A percentile compares a stretch with the other conserved stretches of the same genome.
These are phyloP conservation scores for Drosophila macrospina DNA, from an alignment of 2,888 invertebrate genomes.

Conservation along the genomic window DNA sequence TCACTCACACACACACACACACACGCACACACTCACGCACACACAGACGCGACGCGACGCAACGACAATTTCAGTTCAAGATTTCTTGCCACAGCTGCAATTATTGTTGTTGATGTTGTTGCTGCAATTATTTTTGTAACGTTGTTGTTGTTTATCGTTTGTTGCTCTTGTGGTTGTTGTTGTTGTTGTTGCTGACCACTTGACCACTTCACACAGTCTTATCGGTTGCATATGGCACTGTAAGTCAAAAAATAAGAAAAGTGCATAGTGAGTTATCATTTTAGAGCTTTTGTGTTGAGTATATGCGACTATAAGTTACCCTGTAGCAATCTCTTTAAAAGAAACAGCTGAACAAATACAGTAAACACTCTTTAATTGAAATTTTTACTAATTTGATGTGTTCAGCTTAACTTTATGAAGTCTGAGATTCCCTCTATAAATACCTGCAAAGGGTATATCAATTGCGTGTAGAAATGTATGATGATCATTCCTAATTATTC, in stretches of 20 bases:
- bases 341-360: too few relatives aligned
- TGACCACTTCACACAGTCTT: conserved; percentile 72
- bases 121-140: conserved; percentile 31
- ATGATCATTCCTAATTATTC: too few relatives aligned
- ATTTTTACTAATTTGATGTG: too few relatives aligned
- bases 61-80: conserved; percentile 11
- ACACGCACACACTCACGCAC: conserved; percentile 5
- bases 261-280: not conserved
- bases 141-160: conserved; percentile 1
- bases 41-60: conserved; percentile 21
- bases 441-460: too few relatives aligned
- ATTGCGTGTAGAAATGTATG: too few relatives aligned
- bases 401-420: too few relatives aligned
- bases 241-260: conserved; percentile 11
- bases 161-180: conserved; percentile 12
- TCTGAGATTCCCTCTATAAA: too few relatives aligned
- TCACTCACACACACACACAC: conserved; percentile 9
- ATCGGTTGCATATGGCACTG: conserved; percentile 78
- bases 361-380: too few relatives aligned
- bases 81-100: not conserved
- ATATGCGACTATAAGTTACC: too few relatives aligned
- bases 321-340: too few relatives aligned
- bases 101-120: conserved; percentile 16
- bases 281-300: too few relatives aligned
- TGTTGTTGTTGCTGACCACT: conserved; percentile 52